Evolutionary conservation across 1,140 invertebrate species (phyloP).

Genomic region (Ericerus pela): DNA sequence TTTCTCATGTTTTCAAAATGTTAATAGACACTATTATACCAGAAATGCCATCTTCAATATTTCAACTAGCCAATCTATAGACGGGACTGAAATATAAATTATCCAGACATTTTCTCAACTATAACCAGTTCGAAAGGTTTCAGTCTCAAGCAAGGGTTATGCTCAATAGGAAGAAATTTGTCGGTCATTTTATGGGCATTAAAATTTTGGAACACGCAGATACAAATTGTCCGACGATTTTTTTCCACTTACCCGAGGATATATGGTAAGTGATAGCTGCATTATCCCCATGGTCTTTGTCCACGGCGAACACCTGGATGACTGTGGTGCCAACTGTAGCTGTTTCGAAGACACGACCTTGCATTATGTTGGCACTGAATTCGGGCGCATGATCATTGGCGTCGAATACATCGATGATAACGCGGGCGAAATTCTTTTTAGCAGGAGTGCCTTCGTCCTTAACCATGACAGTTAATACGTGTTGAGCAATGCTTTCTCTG

Average conservation of each 20-base stretch:
- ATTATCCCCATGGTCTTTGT: conserved; percentile 68
- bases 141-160: too few species aligned
- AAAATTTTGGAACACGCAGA: not conserved
- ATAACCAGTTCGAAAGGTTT: too few species aligned
- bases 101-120: too few species aligned
- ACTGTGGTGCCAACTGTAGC: conserved; percentile 54
- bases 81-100: too few species aligned
- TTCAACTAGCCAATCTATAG: too few species aligned
- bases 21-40: too few species aligned
- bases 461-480: conserved; percentile 77
- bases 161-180: too few species aligned
- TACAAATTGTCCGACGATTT: not conserved
- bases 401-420: conserved; percentile 66
- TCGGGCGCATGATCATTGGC: conserved; percentile 79
- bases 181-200: too few species aligned
- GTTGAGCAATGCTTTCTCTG: conserved; percentile 60
- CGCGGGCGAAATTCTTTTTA: conserved; percentile 67
- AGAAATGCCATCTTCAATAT: too few species aligned
- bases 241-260: conserved; percentile 40
- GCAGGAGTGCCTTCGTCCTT: conserved; percentile 75
- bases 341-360: conserved; percentile 60
- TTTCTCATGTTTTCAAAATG: too few species aligned
- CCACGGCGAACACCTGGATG: conserved; percentile 55
- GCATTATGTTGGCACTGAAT: conserved; percentile 56
- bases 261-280: conserved; percentile 65